These are phyloP conservation scores for Coleophora deauratella DNA, from an alignment of 2,888 invertebrate species.

Conservation along the genomic window DNA sequence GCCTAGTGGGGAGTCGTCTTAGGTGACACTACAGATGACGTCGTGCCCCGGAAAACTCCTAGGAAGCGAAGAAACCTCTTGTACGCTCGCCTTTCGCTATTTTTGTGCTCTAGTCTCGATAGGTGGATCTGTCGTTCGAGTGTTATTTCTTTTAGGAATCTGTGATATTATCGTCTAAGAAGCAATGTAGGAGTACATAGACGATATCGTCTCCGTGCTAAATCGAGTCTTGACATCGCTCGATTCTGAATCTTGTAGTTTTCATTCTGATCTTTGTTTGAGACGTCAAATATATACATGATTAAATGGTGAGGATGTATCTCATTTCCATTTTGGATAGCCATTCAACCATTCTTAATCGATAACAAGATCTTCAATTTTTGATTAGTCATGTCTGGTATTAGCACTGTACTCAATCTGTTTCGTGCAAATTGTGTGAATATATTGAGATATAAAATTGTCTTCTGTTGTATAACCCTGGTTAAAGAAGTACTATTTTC, in stretches of 20 bases:
- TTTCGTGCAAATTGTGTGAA: not conserved
- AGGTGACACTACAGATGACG: no score
- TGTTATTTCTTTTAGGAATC: conserved; percentile 54
- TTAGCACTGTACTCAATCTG: no score
- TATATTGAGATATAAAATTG: conserved; percentile 19
- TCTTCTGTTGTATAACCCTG: conserved; percentile 18
- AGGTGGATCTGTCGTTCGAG: conserved; percentile 23
- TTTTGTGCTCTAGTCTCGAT: conserved; percentile 6
- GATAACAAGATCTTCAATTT: no score
- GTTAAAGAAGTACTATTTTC: conserved; percentile 15
- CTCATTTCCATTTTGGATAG: no score
- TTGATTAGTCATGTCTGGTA: no score
- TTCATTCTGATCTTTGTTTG: conserved; percentile 17
- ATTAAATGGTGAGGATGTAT: no score
- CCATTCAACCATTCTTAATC: no score
- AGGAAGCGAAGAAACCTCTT: not conserved
- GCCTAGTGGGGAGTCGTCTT: no score
- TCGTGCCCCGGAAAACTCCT: no score
- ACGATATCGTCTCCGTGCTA: conserved; percentile 7
- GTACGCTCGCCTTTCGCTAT: conserved; percentile 1
- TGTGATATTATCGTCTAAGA: conserved; percentile 70
- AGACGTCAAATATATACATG: not conserved
- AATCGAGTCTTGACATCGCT: conserved; percentile 14
- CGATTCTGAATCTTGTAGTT: conserved; percentile 41
- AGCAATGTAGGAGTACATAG: conserved; percentile 23